phyloP scores from a whole-genome alignment of 1,140 invertebrate species.

The Cherax destructor region DNA sequence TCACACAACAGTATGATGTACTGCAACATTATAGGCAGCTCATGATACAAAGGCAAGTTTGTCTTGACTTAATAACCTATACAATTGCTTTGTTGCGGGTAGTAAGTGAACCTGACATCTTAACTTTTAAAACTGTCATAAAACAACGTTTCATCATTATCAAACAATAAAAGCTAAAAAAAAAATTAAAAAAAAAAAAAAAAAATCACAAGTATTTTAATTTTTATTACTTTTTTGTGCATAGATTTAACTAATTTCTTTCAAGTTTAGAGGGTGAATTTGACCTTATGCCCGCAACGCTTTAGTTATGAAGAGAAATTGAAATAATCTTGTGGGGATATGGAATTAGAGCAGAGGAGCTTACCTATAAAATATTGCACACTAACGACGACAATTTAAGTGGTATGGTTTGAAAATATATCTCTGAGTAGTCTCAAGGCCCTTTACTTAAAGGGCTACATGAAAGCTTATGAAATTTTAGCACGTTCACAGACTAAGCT shows the following conservation, averaged over 20 bases:
- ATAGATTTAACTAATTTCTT: too few relatives aligned
- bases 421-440: constrained; percentile 35
- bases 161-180: too few relatives aligned
- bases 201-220: too few relatives aligned
- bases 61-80: too few relatives aligned
- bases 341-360: not conserved
- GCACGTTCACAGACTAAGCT: constrained; percentile 10
- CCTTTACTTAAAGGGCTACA: constrained; percentile 7
- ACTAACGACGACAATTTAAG: constrained; percentile 8
- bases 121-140: too few relatives aligned
- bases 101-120: too few relatives aligned
- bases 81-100: too few relatives aligned
- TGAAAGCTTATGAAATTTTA: constrained; percentile 8
- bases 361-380: constrained; percentile 2
- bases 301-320: not conserved
- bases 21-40: not conserved
- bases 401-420: constrained; percentile 39
- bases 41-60: too few relatives aligned
- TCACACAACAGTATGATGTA: not conserved
- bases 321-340: not conserved
- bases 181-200: not conserved
- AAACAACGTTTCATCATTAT: too few relatives aligned
- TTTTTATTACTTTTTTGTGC: too few relatives aligned
- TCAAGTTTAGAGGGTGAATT: too few relatives aligned
- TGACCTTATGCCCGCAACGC: too few relatives aligned